A percentile compares a stretch with the other conserved stretches of the same genome.
Conservation (phyloP, 2,888 invertebrate genomes). For the Argyra leucocephala region DNA sequence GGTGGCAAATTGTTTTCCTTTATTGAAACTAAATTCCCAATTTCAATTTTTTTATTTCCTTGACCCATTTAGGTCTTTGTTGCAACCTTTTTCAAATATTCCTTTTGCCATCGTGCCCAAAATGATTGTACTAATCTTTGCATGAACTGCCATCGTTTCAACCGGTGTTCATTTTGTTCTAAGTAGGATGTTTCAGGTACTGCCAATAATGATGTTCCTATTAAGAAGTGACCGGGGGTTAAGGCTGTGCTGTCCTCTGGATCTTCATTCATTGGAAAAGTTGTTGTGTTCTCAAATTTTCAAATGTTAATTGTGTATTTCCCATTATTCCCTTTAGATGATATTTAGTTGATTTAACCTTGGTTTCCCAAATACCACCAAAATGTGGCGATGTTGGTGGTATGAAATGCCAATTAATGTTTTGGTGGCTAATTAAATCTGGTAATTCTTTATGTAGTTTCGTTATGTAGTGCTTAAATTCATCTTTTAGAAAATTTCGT, state of each 20-base stretch:
- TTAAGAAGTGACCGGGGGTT: neutral
- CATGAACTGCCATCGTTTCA: slow-evolving; percentile 24
- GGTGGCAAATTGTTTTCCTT: neutral
- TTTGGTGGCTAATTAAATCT: too few relatives aligned
- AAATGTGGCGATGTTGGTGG: too few relatives aligned
- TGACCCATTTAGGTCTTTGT: neutral
- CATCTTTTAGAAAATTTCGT: too few relatives aligned
- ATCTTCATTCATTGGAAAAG: neutral
- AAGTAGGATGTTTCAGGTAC: neutral
- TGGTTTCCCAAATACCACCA: too few relatives aligned
- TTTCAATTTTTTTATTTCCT: neutral
- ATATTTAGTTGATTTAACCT: too few relatives aligned
- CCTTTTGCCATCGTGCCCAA: slow-evolving; percentile 26
- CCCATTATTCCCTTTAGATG: too few relatives aligned
- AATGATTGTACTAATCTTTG: slow-evolving; percentile 25
- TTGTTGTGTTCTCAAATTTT: too few relatives aligned
- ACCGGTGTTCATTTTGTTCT: neutral
- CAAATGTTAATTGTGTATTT: too few relatives aligned
- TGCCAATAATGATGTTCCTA: neutral
- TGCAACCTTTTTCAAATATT: slow-evolving; percentile 27
- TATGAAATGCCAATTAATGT: too few relatives aligned
- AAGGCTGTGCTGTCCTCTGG: neutral
- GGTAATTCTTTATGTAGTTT: too few relatives aligned
- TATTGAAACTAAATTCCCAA: neutral
- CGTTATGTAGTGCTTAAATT: too few relatives aligned